phyloP scores from a whole-genome alignment of 1,140 invertebrate genomes.

The Phortica variegata region DNA sequence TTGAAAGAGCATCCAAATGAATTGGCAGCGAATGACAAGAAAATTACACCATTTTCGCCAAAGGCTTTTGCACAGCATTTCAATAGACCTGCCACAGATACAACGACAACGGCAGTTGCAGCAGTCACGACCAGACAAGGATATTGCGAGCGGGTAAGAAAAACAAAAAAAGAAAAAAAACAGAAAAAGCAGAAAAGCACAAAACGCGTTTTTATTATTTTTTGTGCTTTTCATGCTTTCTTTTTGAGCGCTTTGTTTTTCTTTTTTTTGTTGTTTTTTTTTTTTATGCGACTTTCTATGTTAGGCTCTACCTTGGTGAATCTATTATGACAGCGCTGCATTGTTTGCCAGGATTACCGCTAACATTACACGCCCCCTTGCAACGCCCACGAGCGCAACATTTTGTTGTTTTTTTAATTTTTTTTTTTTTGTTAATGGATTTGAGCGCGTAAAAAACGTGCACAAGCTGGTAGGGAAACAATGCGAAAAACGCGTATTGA shows the following conservation, averaged over 20 bases:
- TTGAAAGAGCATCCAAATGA: background rate
- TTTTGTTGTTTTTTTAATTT: conserved; percentile 30
- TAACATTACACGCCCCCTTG: background rate
- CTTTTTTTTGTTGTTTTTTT: conserved; percentile 8
- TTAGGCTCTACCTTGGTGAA: too few species aligned
- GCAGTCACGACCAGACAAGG: too few species aligned
- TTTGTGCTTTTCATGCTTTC: conserved; percentile 15
- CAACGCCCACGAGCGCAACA: conserved; percentile 28
- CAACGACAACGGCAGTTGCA: too few species aligned
- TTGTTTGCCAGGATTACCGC: conserved; percentile 34
- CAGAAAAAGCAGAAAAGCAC: background rate
- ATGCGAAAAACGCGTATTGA: conserved; percentile 37
- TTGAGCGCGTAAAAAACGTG: conserved; percentile 23
- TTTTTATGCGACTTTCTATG: too few species aligned
- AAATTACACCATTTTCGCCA: conserved; percentile 32
- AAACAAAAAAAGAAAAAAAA: background rate
- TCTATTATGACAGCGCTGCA: conserved; percentile 44
- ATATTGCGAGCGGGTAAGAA: background rate
- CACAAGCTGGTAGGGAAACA: background rate
- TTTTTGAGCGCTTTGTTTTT: conserved; percentile 1
- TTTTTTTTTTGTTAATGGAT: conserved; percentile 52
- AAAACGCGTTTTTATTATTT: background rate
- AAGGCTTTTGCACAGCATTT: too few species aligned
- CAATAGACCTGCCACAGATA: too few species aligned
- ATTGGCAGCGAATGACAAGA: conserved; percentile 17